Evolutionary conservation across 2,797 vertebrate genomes (phyloP).

Genomic region (Emydoidea blandingii): DNA sequence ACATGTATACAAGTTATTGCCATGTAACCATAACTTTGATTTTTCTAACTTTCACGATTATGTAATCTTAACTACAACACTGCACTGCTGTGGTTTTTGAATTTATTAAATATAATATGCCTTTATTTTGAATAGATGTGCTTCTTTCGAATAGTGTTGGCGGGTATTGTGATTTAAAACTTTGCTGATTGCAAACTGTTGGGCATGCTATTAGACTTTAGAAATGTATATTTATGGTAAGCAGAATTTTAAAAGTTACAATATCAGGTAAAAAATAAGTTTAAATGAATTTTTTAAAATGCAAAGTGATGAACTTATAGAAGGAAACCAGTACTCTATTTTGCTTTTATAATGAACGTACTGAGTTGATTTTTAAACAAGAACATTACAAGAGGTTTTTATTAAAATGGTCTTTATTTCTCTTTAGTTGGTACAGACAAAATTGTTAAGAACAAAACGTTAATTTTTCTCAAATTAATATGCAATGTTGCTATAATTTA

Average conservation of each 20-base stretch:
- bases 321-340: fast-evolving
- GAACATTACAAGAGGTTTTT: neutral
- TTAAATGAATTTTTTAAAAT: neutral
- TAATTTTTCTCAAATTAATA: neutral
- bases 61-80: fast-evolving
- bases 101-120: neutral
- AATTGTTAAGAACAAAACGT: neutral
- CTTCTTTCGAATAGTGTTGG: neutral
- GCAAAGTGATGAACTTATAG: fast-evolving
- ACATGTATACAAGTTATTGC: neutral
- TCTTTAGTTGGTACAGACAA: neutral
- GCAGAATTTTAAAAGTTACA: neutral
- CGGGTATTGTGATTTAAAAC: fast-evolving
- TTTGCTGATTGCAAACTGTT: neutral
- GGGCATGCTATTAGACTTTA: neutral
- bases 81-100: neutral
- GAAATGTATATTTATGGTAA: neutral
- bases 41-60: fast-evolving
- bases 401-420: neutral
- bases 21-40: fast-evolving
- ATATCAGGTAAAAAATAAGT: neutral
- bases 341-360: neutral
- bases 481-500: neutral
- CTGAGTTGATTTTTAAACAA: neutral
- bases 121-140: neutral